Base-by-base conservation (phyloP, 2,888 invertebrate species). In the Octodonta nipae region DNA sequence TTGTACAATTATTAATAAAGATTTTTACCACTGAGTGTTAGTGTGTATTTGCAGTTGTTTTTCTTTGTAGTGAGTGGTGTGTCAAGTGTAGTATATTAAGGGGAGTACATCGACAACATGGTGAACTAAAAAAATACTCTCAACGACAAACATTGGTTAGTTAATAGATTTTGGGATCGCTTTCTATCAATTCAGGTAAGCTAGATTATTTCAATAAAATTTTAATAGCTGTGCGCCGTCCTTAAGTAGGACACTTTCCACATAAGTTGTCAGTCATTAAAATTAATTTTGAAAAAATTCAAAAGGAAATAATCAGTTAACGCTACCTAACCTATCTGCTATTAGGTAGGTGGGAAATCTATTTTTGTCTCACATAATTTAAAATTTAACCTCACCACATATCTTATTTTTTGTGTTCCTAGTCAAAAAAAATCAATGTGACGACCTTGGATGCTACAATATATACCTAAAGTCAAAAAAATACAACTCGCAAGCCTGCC, bases 351-450 rank as follows among this genome's bases (percentile, higher is more conserved):
- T 22, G 22, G 22, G 22, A 22, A 10, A 10, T n/a, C 22, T 22
- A 22, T 22, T 22, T 22, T 22, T 22, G 11, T 22, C 22, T n/a
- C 22, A 22, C n/a, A 22, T 22, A 11, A 22, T 22, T 22, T 10
- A 22, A n/a, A n/a, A n/a, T n/a, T n/a, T n/a, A n/a, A n/a, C n/a
- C n/a, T n/a, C n/a, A n/a, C n/a, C n/a, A n/a, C n/a, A n/a, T n/a
- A n/a, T n/a, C n/a, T n/a, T n/a, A n/a, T n/a, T n/a, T n/a, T 22
- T 22, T 22, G 22, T 22, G 22, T 22, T 22, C n/a, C n/a, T n/a
- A n/a, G n/a, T n/a, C n/a, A n/a, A n/a, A n/a, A 11, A 22, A 22
- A 22, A 22, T 22, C 22, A 22, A 22, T 22, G 22, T 22, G 22
- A n/a, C 22, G 22, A 22, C 22, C 22, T 22, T 22, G 22, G 11